Percentiles rank a stretch among this genome's conserved stretches.
Conservation (phyloP, 1,140 invertebrate genomes). For the Caenorhabditis tropicalis region DNA sequence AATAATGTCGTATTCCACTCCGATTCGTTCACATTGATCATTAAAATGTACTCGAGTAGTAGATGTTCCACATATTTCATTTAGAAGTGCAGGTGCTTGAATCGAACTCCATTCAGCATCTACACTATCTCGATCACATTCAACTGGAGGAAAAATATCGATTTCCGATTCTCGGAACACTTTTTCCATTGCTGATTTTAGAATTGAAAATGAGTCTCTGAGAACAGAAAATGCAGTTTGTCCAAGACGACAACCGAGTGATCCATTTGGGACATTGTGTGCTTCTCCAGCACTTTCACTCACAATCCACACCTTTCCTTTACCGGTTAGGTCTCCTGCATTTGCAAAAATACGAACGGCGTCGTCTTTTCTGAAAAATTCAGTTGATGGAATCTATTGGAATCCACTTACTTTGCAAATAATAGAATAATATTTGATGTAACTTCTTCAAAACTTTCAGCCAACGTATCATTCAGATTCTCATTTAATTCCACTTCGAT, state of each 20-base stretch:
- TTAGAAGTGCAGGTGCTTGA: slow-evolving; percentile 29
- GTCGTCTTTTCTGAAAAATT: slow-evolving; percentile 58
- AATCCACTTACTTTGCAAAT: slow-evolving; percentile 60
- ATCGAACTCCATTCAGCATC: slow-evolving; percentile 38
- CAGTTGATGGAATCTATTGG: too few relatives aligned
- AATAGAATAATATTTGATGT: slow-evolving; percentile 68
- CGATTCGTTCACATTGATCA: slow-evolving; percentile 64
- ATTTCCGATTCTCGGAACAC: neutral
- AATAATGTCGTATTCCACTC: slow-evolving; percentile 65
- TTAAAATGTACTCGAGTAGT: slow-evolving; percentile 63
- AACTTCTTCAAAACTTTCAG: slow-evolving; percentile 63
- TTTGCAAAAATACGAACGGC: slow-evolving; percentile 41
- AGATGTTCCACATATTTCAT: slow-evolving; percentile 44
- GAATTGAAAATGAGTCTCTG: slow-evolving; percentile 45
- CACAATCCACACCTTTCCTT: slow-evolving; percentile 68
- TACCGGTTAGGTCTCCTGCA: slow-evolving; percentile 53
- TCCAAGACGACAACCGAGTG: slow-evolving; percentile 43
- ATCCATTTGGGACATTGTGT: slow-evolving; percentile 61
- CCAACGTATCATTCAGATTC: slow-evolving; percentile 53
- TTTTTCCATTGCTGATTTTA: slow-evolving; percentile 36
- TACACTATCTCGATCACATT: slow-evolving; percentile 32
- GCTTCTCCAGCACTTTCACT: slow-evolving; percentile 64
- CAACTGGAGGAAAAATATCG: neutral
- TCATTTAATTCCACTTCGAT: slow-evolving; percentile 58
- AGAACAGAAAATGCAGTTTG: slow-evolving; percentile 39